Conservation (phyloP, 2,113 vertebrate species). For the Tetrao urogallus region DNA sequence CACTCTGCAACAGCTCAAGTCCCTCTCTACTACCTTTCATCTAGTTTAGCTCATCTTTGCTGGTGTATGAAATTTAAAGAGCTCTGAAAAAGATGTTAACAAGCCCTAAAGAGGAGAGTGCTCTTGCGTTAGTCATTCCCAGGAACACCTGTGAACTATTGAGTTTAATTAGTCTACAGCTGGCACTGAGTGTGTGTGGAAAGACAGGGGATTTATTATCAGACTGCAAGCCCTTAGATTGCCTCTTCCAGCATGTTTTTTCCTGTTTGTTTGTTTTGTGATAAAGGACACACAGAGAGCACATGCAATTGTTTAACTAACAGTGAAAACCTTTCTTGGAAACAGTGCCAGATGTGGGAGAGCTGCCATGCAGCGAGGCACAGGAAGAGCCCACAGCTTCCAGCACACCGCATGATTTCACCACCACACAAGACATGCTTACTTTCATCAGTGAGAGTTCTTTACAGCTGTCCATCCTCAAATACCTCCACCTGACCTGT, state of each 20-base stretch:
- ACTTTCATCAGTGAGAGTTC: not conserved
- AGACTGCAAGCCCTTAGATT: not conserved
- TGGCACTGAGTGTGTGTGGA: slow-evolving; percentile 11
- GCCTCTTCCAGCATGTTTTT: not conserved
- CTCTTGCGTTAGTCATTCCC: slow-evolving; percentile 30
- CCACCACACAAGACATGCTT: not conserved
- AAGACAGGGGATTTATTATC: slow-evolving; percentile 59
- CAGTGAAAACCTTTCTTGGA: slow-evolving; percentile 21
- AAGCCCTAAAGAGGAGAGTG: slow-evolving; percentile 54
- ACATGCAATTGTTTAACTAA: slow-evolving; percentile 32
- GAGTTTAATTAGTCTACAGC: slow-evolving; percentile 64
- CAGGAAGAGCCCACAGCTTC: not conserved
- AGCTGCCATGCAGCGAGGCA: not conserved
- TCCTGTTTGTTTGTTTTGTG: slow-evolving; percentile 55
- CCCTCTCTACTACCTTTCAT: slow-evolving; percentile 19
- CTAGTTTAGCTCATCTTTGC: slow-evolving; percentile 19
- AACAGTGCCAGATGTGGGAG: not conserved
- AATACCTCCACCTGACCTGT: not conserved
- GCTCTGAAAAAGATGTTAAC: slow-evolving; percentile 70
- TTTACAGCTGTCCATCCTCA: not conserved
- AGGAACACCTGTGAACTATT: slow-evolving; percentile 58
- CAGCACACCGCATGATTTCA: not conserved
- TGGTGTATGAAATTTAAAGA: slow-evolving; percentile 63
- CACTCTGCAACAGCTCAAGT: not conserved
- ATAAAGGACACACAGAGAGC: slow-evolving; percentile 31